phyloP scores from a whole-genome alignment of 2,888 invertebrate genomes.

The Drosophila borealis region DNA sequence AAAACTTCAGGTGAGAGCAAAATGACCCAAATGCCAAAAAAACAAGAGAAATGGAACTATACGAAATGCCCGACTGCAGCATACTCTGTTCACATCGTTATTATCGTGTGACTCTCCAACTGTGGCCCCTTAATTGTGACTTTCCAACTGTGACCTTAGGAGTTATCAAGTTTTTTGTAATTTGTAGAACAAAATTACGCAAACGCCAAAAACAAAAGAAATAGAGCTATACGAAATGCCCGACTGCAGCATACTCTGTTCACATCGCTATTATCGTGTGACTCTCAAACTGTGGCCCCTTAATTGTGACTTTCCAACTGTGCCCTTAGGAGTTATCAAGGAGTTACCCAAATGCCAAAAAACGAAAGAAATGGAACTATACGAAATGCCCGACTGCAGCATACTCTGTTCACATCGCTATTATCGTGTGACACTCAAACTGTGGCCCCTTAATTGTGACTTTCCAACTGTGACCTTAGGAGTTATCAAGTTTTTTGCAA shows the following conservation, averaged over 20 bases:
- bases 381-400: constrained; percentile 3
- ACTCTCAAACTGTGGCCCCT: neutral
- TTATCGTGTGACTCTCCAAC: no score
- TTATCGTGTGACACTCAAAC: no score
- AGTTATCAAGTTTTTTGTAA: no score
- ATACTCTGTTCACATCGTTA: neutral
- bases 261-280: neutral
- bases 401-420: neutral
- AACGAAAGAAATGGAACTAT: constrained; percentile 9
- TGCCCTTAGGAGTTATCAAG: neutral
- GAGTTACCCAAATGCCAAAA: constrained; percentile 29
- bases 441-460: neutral
- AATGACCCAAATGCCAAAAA: constrained; percentile 32
- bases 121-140: neutral
- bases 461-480: neutral
- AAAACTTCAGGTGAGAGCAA: constrained; percentile 31
- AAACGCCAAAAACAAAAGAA: constrained; percentile 18
- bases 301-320: neutral
- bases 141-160: neutral
- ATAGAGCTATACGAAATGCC: constrained; percentile 9
- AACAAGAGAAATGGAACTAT: constrained; percentile 12
- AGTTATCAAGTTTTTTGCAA: no score
- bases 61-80: constrained; percentile 3
- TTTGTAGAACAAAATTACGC: constrained; percentile 21
- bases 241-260: constrained; percentile 2